Conservation (phyloP, 2,888 invertebrate species). For the Micropterix aruncella region DNA sequence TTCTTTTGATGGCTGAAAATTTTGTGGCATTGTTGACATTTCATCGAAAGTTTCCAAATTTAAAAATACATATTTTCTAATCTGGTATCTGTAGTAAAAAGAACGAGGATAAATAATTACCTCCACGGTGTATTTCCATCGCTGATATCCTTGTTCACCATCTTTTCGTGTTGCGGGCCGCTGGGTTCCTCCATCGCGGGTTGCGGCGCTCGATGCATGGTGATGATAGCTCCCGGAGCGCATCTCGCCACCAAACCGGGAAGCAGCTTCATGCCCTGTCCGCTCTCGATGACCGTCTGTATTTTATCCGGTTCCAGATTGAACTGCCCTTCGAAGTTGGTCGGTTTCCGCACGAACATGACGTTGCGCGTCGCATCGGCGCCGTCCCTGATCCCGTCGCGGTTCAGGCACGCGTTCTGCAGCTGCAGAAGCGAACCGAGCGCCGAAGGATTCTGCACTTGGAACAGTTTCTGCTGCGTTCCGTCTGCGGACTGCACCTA, state of each 20-base stretch:
- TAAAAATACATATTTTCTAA: too few species aligned
- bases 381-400: conserved; percentile 6
- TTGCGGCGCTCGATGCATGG: neutral
- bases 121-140: conserved; percentile 8
- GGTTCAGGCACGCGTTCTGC: conserved; percentile 8
- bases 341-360: conserved; percentile 9
- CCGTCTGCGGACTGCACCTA: conserved; percentile 8
- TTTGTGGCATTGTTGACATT: too few species aligned
- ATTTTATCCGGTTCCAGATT: conserved; percentile 3
- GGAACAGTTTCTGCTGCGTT: conserved; percentile 8
- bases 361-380: conserved; percentile 8
- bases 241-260: neutral
- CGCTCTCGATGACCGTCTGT: neutral
- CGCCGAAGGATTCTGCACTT: conserved; percentile 10
- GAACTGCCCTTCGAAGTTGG: conserved; percentile 9
- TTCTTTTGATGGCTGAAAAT: too few species aligned
- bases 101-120: conserved; percentile 3
- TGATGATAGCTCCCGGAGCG: conserved; percentile 1
- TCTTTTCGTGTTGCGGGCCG: conserved; percentile 1
- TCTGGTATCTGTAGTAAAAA: too few species aligned
- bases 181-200: conserved; percentile 1
- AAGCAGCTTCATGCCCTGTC: conserved; percentile 3
- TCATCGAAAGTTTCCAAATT: too few species aligned
- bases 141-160: conserved; percentile 2
- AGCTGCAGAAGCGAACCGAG: conserved; percentile 10